Conservation (phyloP, 2,113 vertebrate genomes). For the Mirounga angustirostris region DNA sequence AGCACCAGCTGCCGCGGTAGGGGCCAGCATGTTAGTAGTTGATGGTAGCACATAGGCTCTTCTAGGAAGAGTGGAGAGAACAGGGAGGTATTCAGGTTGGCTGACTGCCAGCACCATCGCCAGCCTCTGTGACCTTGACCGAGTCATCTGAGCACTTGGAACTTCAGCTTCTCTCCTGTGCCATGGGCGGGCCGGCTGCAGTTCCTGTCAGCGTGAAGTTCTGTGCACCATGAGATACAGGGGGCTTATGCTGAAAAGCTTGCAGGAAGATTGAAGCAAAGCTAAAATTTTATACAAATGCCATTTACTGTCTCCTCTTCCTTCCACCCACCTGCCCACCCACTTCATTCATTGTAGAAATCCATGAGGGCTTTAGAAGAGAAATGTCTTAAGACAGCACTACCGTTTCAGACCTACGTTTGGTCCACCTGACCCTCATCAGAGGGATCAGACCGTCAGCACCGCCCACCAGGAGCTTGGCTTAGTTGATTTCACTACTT, state of each 20-base stretch:
- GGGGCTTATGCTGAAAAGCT: not conserved
- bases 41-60: not conserved
- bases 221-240: not conserved
- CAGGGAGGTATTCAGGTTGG: fast-evolving
- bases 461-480: not conserved
- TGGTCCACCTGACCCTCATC: not conserved
- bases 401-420: not conserved
- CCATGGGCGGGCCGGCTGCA: not conserved
- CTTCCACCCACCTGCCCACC: not conserved
- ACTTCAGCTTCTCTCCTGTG: not conserved
- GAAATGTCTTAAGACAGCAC: not conserved
- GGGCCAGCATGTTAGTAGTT: fast-evolving
- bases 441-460: not conserved
- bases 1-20: not conserved
- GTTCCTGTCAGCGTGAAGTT: not conserved
- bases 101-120: not conserved
- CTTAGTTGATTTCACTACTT: not conserved
- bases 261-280: not conserved
- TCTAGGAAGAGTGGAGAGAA: not conserved
- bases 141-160: no score
- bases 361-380: not conserved
- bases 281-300: not conserved
- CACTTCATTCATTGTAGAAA: not conserved
- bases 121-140: no score
- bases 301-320: not conserved